Percentiles rank a stretch among this genome's conserved stretches.
Evolutionary conservation across 2,888 invertebrate species (phyloP).

Genomic region (Acleris literana): DNA sequence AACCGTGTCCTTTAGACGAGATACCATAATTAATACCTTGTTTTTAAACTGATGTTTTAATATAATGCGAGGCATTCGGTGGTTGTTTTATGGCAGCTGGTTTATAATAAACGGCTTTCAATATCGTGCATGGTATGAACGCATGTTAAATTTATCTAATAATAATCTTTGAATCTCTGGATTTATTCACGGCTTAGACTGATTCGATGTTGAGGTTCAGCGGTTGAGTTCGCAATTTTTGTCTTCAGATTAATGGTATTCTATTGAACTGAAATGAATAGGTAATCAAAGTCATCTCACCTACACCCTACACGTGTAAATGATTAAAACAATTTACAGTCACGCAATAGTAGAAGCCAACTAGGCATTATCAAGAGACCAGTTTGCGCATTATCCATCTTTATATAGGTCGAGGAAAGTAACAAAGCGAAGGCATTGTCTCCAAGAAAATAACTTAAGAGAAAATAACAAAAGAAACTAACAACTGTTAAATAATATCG

Average conservation of each 20-base stretch:
- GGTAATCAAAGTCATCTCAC: background rate
- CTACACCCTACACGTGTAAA: background rate
- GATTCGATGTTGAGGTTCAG: too few species aligned
- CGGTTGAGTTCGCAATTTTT: too few species aligned
- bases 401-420: constrained; percentile 31
- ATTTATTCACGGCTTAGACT: too few species aligned
- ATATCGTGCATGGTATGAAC: background rate
- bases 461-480: constrained; percentile 37
- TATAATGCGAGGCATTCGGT: background rate
- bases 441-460: constrained; percentile 36
- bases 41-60: constrained; percentile 19
- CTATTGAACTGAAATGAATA: too few species aligned
- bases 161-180: too few species aligned
- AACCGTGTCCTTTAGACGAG: too few species aligned
- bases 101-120: background rate
- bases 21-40: too few species aligned
- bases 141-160: background rate
- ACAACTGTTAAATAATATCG: constrained; percentile 44
- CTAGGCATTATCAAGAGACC: constrained; percentile 6
- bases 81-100: constrained; percentile 10
- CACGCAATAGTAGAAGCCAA: background rate
- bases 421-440: constrained; percentile 33
- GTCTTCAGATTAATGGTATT: too few species aligned
- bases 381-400: constrained; percentile 29
- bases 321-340: background rate